Base-by-base conservation (phyloP, 2,797 vertebrate genomes). In the Mus spretus region DNA sequence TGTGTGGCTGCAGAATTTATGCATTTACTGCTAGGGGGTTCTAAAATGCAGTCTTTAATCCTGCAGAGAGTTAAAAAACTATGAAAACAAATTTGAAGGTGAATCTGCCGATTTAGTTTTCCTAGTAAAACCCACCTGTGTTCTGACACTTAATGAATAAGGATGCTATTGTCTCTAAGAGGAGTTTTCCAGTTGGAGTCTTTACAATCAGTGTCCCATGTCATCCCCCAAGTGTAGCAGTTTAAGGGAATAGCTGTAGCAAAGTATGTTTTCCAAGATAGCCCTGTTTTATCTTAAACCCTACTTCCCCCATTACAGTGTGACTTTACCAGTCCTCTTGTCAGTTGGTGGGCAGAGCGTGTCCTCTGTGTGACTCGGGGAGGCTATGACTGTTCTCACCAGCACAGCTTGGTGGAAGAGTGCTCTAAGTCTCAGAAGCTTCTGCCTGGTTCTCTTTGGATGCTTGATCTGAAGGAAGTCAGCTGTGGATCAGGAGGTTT, bases 61-160 rank as follows among this genome's bases (percentile, higher is more conserved):
- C 55, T 20, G 72, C 17, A 55, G 1, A 19, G 0, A 80, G 40
- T 44, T 28, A 89, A 82, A 65, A 87, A 53, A 80, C 65, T 93
- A 85, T 89, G 44, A 92, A 82, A 96, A 82, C 5, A 61, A 70
- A 88, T 65, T 75, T 88, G 65, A 92, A 94, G 88, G 81, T 67
- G 79, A 89, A 85, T 80, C 57, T 53, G 2, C 37, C 47, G 55
- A 47, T 63, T 89, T 91, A 47, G 22, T 90, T 93, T 94, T 92
- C 61, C 63, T 15, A 20, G 3, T 81, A 57, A 87, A 93, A 28
- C 28, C 31, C 44, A 85, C n/a, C 50, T n/a, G 13, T 79, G 53
- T 85, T 86, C 77, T 57, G 55, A 88, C 40, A 47, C 26, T 89
- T 34, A 31, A 19, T 37, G 9, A 78, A 70, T 59, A 50, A 87